These are phyloP conservation scores for Andrena chrysosceles DNA, from an alignment of 2,888 invertebrate genomes.

Conservation along the genomic window DNA sequence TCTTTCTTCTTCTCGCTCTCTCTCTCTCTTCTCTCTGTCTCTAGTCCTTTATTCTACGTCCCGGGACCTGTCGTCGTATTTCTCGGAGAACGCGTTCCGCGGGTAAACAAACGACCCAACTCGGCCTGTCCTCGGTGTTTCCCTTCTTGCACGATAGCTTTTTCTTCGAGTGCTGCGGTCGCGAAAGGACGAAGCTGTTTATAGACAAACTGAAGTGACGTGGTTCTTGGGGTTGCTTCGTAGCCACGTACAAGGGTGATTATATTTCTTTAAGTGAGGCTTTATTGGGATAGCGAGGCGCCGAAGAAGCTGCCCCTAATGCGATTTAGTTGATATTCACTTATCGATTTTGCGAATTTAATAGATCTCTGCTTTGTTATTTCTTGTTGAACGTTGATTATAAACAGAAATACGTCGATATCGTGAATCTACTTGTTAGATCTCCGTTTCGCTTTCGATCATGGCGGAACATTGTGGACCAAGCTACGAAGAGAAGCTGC, in stretches of 20 bases:
- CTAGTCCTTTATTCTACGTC: conserved; percentile 7
- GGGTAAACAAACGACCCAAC: conserved; percentile 38
- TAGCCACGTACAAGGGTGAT: background rate
- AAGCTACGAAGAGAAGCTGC: background rate
- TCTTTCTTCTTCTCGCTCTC: background rate
- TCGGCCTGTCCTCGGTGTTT: background rate
- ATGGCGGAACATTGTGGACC: background rate
- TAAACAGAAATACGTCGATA: background rate
- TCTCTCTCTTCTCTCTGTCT: background rate
- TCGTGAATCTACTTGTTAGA: background rate
- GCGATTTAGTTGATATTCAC: no score
- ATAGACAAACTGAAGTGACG: background rate
- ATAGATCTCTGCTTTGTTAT: no score
- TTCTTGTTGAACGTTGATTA: no score
- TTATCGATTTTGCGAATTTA: no score
- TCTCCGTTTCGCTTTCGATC: background rate
- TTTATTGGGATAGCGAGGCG: no score
- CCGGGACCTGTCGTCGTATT: conserved; percentile 38
- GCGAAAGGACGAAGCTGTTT: conserved; percentile 6
- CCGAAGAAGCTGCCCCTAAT: no score
- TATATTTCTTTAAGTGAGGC: background rate
- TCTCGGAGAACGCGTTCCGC: conserved; percentile 20
- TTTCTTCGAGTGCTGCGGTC: background rate
- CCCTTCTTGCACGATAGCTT: background rate
- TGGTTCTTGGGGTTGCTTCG: background rate